Base-by-base conservation (phyloP, 2,888 invertebrate species). In the Agelastica alni region DNA sequence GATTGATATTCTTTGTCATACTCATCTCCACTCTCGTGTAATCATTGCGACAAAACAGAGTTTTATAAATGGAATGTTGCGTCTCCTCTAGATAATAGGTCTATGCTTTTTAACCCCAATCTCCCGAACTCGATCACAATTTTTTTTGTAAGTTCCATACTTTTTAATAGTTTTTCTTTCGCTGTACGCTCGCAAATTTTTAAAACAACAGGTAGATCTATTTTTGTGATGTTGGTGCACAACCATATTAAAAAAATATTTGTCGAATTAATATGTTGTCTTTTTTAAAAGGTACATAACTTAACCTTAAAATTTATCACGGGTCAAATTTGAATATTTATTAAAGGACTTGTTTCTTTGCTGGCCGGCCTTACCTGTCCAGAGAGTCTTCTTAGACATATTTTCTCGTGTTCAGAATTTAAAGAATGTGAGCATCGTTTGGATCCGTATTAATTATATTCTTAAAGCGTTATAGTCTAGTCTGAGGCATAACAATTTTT, bases 191-290 rank as follows among this genome's bases (percentile, higher is more conserved):
- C n/a, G n/a, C n/a, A n/a, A n/a, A n/a, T n/a, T n/a, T n/a, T n/a
- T n/a, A n/a, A n/a, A n/a, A n/a, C n/a, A n/a, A n/a, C n/a, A n/a
- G n/a, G n/a, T n/a, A n/a, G n/a, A n/a, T n/a, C n/a, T n/a, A n/a
- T n/a, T n/a, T n/a, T n/a, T n/a, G n/a, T n/a, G n/a, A n/a, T n/a
- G n/a, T n/a, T n/a, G n/a, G n/a, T n/a, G n/a, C n/a, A n/a, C 57
- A 58, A 58, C 58, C 56, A 66, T 62, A 68, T 72, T 68, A 70
- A 74, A 73, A 70, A 74, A 73, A 74, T 73, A 74, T 73, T 74
- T 73, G 69, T 73, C 70, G 72, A 73, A 75, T 75, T 74, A 74
- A 74, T 73, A 74, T 70, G 74, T 74, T 74, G 73, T 74, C 71
- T 70, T 71, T 72, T 73, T 74, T 75, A 75, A 75, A 72, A 70